Evolutionary conservation across 2,797 vertebrate genomes (phyloP).

Genomic region (Anableps anableps): DNA sequence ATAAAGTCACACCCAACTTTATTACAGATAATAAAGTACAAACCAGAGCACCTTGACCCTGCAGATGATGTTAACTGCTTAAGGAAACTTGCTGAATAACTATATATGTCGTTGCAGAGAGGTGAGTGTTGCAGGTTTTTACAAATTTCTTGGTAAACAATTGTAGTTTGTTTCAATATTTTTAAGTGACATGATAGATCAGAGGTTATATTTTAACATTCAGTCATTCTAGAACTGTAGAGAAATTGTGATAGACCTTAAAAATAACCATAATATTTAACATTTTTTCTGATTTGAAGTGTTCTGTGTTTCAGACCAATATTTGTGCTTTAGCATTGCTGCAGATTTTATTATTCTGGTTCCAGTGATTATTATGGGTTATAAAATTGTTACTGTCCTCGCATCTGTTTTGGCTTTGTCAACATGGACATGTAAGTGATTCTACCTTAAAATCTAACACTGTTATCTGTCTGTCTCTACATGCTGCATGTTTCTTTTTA

Average conservation of each 20-base stretch:
- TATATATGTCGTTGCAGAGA: neutral
- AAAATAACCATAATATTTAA: neutral
- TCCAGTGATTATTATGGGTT: neutral
- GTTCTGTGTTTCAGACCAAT: neutral
- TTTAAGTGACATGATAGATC: neutral
- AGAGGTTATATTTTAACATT: neutral
- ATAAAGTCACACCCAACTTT: neutral
- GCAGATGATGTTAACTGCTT: neutral
- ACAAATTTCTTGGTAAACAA: neutral
- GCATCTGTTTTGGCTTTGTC: neutral
- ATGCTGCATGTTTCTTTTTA: neutral
- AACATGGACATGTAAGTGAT: neutral
- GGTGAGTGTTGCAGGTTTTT: neutral
- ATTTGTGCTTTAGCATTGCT: neutral
- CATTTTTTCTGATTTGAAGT: neutral
- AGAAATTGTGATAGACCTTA: neutral
- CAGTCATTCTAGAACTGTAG: neutral
- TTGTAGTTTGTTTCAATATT: neutral
- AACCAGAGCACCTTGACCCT: neutral
- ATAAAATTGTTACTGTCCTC: neutral
- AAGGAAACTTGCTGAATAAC: neutral
- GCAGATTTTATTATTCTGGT: neutral
- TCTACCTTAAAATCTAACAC: neutral
- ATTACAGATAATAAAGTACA: neutral
- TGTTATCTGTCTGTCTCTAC: neutral